These are phyloP conservation scores for Molossus alvarezi DNA, from an alignment of 2,797 vertebrate genomes.

Conservation along the genomic window DNA sequence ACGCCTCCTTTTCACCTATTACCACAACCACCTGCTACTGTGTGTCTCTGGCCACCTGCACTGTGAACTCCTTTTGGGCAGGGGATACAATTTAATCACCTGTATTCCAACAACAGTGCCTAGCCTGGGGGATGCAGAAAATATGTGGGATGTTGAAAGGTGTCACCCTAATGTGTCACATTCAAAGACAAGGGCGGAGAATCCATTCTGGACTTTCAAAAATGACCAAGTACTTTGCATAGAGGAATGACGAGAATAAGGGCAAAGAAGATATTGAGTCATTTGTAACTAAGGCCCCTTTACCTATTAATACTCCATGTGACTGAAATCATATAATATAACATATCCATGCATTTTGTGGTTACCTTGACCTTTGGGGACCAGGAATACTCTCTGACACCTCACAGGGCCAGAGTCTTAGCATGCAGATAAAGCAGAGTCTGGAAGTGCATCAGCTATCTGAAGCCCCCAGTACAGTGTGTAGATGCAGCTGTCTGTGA, in stretches of 20 bases:
- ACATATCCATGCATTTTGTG: background rate
- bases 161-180: background rate
- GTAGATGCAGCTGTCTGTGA: background rate
- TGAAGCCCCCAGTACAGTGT: background rate
- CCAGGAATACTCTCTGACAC: background rate
- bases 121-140: background rate
- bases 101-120: background rate
- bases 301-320: background rate
- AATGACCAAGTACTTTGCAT: background rate
- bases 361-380: background rate
- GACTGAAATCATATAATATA: background rate
- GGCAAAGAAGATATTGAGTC: background rate
- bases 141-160: background rate
- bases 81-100: background rate
- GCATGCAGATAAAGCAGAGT: background rate
- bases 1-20: background rate
- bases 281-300: background rate
- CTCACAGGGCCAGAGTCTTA: background rate
- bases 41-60: background rate
- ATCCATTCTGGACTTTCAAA: background rate
- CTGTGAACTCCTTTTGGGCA: background rate
- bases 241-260: conserved; percentile 10
- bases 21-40: background rate
- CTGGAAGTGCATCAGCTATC: background rate
- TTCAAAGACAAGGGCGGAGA: background rate